phyloP scores from a whole-genome alignment of 2,888 invertebrate species.

The Aporophyla lueneburgensis region DNA sequence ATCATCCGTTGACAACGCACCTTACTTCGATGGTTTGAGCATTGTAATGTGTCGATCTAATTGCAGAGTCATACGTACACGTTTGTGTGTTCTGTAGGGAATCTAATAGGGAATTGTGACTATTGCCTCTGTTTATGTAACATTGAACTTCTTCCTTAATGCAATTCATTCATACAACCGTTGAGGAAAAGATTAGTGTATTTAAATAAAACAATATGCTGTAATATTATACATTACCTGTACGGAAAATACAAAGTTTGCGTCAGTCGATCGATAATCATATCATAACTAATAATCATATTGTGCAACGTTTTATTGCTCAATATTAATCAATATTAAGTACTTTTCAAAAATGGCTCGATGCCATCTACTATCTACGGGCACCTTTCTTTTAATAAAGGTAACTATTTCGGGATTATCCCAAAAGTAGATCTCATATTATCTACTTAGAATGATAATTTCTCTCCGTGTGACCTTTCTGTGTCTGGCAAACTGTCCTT shows the following conservation, averaged over 20 bases:
- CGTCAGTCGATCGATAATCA: constrained; percentile 14
- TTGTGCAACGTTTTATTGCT: not conserved
- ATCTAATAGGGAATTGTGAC: not conserved
- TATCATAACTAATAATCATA: too few species aligned
- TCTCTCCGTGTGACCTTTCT: not conserved
- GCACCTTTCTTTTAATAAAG: not conserved
- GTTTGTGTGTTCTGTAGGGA: not conserved
- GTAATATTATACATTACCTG: constrained; percentile 7
- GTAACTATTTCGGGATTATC: not conserved
- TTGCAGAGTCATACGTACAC: not conserved
- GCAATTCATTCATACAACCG: constrained; percentile 37
- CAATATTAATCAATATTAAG: not conserved
- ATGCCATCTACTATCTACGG: not conserved
- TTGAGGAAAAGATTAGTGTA: constrained; percentile 35
- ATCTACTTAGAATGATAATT: not conserved
- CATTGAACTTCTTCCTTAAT: constrained; percentile 10
- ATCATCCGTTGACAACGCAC: not conserved
- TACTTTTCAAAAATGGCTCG: not conserved
- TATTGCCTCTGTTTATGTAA: not conserved
- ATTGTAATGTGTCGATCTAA: not conserved
- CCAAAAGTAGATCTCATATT: not conserved
- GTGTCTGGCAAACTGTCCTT: too few species aligned
- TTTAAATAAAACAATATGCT: constrained; percentile 6
- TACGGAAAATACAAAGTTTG: constrained; percentile 3
- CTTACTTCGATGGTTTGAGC: not conserved